These are phyloP conservation scores for Mus spicilegus DNA, from an alignment of 2,113 vertebrate species.

Conservation along the genomic window DNA sequence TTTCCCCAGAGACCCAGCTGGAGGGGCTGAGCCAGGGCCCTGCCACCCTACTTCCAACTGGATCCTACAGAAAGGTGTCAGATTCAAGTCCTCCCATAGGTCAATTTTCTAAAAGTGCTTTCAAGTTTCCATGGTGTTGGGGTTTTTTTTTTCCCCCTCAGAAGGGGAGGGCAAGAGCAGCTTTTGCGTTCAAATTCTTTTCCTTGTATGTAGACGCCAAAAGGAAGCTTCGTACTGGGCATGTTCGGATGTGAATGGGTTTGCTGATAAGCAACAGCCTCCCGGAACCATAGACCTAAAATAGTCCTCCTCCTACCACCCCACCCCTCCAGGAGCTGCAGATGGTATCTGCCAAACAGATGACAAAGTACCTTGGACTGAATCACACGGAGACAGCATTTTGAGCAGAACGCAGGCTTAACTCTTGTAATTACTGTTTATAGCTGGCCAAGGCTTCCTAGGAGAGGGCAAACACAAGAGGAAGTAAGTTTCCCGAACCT, in stretches of 20 bases:
- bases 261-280: conserved; percentile 71
- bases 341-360: conserved; percentile 93
- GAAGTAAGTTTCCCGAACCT: conserved; percentile 81
- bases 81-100: conserved; percentile 73
- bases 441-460: conserved; percentile 68
- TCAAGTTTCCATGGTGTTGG: conserved; percentile 66
- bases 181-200: conserved; percentile 59
- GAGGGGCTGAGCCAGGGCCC: not conserved
- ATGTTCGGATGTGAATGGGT: conserved; percentile 76
- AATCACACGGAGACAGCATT: conserved; percentile 83
- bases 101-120: conserved; percentile 63
- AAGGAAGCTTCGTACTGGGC: conserved; percentile 67
- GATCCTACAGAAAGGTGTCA: conserved; percentile 71
- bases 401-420: conserved; percentile 73
- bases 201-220: conserved; percentile 60
- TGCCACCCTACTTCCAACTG: not conserved
- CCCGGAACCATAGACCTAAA: conserved; percentile 78
- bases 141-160: not conserved
- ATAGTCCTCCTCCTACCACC: conserved; percentile 62
- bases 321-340: conserved; percentile 75
- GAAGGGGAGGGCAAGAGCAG: conserved; percentile 4
- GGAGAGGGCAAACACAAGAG: conserved; percentile 79
- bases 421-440: conserved; percentile 79
- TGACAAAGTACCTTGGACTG: conserved; percentile 90
- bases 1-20: not conserved